Evolutionary conservation across 2,888 invertebrate species (phyloP), one percentile per base, ranked within the genome.

Genomic region (Aplocera efformata): DNA sequence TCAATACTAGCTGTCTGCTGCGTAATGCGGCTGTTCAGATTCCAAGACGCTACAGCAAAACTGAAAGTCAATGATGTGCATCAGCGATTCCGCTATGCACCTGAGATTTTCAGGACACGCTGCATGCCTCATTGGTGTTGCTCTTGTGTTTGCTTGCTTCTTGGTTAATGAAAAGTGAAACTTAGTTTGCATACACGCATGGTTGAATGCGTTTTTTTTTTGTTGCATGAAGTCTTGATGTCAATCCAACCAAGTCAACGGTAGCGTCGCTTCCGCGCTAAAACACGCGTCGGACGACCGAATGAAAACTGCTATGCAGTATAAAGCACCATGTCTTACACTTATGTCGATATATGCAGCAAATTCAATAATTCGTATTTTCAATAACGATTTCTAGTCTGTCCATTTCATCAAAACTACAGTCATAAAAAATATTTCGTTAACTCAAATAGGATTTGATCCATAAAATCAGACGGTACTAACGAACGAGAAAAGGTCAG

Each of bases 1-100:
- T 81, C 74, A 67, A 64, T 78, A 83, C 83, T 83, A 85, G 84
- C 84, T 81, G 83, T 65, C 58, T 56, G 65, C 60, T 67, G 62
- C 79, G 29, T 20, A 35, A 80, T 75, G 71, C 72, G 58, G 60
- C 59, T 33, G 62, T 67, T 65, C 72, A 74, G 84, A 84, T 85
- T 85, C 85, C 83, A 69, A 66, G 76, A 78, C 82, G 86, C 86
- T 42, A 84, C 54, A 85, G 39, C 45, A 71, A 68, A 67, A 72
- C 79, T 76, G 81, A 72, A 64, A 69, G 67, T 69, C 62, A 56
- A 62, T 51, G 57, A 35, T 34, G 42, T 57, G 67, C 67, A 66
- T 56, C 58, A 58, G 60, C 56, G 55, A 43, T 31, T 40, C 59
- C 57, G 51, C 63, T 61, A 50, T 60, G 65, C 61, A 58, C 58